Conservation (phyloP, 1,140 invertebrate genomes). For the Drosophila obscura region DNA sequence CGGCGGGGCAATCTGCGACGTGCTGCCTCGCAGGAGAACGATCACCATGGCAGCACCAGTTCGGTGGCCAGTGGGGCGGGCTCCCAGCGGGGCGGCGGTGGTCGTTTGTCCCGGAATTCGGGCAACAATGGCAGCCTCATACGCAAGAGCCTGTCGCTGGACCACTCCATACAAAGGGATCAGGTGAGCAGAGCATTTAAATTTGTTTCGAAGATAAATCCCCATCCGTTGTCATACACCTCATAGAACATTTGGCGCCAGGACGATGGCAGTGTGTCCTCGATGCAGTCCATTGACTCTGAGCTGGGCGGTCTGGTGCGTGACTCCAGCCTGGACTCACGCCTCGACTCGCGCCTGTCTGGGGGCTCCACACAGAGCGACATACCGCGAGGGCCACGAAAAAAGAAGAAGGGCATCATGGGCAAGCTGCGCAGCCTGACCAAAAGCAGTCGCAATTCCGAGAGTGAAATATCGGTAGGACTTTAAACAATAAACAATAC, state of each 20-base stretch:
- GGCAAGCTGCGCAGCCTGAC: slow-evolving; percentile 93
- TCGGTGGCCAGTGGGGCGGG: slow-evolving; percentile 73
- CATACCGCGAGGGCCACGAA: slow-evolving; percentile 89
- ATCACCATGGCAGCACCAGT: slow-evolving; percentile 76
- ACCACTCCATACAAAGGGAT: slow-evolving; percentile 87
- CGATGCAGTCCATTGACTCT: slow-evolving; percentile 90
- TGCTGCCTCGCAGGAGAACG: slow-evolving; percentile 84
- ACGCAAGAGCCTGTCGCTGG: slow-evolving; percentile 90
- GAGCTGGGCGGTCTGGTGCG: slow-evolving; percentile 84
- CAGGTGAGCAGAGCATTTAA: slow-evolving; percentile 43
- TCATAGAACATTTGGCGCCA: slow-evolving; percentile 88
- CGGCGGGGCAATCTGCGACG: slow-evolving; percentile 83
- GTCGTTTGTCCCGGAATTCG: slow-evolving; percentile 81
- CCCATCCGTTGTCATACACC: background rate
- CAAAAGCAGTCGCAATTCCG: slow-evolving; percentile 88
- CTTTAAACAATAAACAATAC: too few relatives aligned
- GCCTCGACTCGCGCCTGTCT: slow-evolving; percentile 88
- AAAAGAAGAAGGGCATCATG: slow-evolving; percentile 92
- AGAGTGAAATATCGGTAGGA: slow-evolving; percentile 83
- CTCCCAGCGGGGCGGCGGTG: slow-evolving; percentile 80
- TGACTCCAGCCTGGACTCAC: slow-evolving; percentile 84
- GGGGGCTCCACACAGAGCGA: slow-evolving; percentile 94
- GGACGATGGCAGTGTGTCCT: slow-evolving; percentile 91
- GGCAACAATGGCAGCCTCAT: slow-evolving; percentile 86
- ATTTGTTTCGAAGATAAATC: background rate